Evolutionary conservation across 2,113 vertebrate species (phyloP), one percentile per base, ranked within the genome.

Genomic region (Odocoileus hemionus): DNA sequence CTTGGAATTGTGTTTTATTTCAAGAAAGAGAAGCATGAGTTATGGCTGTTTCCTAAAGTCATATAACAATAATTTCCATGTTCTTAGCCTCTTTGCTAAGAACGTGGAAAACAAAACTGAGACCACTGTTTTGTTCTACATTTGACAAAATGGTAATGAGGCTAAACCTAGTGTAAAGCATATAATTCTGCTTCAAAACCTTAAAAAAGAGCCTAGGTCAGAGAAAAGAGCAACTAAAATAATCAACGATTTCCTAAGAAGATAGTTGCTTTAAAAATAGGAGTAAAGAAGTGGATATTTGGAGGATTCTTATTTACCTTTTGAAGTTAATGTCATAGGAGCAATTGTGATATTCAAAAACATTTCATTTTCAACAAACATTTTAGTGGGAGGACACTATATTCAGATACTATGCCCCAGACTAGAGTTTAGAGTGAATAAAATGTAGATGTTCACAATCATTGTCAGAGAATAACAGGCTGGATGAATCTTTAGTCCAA

Each of bases 211-310:
- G 13, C n/a, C 79, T 87, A 52, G 39, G 7, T 87, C 21, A 87
- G 26, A 90, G 74, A 92, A 95, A 87, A 52, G 39, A 70, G 2
- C 61, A 89, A 88, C 76, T 52, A 91, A 91, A 84, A 84, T 54
- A 50, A 76, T 15, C 28, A 96, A 61, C 55, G 15, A 80, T 91
- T 82, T 16, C 30, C 19, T 80, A 88, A 91, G 78, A 87, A 96
- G 36, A 93, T 91, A 89, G 33, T 43, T 88, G 57, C 52, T 94
- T 94, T 90, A 86, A 95, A 96, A 96, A 52, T 21, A 84, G 23
- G 8, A 43, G 91, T 79, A 67, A 54, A 26, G 80, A 78, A 93
- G 17, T 36, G 16, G 6, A 14, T 64, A 91, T 84, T 93, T 84
- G 47, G 36, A 92, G 43, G 33, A 92, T 90, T 45, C 50, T 78